phyloP scores from a whole-genome alignment of 2,797 vertebrate genomes.

The Halcyon leucocephala region DNA sequence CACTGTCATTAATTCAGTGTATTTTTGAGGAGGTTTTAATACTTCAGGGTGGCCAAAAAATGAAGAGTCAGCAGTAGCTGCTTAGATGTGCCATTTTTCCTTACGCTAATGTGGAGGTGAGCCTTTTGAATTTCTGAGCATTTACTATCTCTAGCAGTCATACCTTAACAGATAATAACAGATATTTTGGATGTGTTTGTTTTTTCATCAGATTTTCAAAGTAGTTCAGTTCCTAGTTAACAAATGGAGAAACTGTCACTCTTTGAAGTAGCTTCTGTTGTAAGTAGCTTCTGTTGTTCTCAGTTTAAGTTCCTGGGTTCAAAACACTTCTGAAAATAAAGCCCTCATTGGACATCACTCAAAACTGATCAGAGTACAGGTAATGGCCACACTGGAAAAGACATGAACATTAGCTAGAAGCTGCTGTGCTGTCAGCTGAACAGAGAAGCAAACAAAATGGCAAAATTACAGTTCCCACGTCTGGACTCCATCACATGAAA shows the following conservation, averaged over 20 bases:
- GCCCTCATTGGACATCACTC: accelerated
- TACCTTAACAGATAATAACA: not conserved
- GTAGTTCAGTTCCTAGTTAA: not conserved
- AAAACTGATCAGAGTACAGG: not conserved
- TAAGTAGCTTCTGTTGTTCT: not conserved
- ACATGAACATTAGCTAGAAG: not conserved
- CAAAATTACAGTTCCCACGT: not conserved
- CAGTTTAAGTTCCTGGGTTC: not conserved
- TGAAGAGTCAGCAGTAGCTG: not conserved
- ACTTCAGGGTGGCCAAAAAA: not conserved
- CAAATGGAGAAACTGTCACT: not conserved
- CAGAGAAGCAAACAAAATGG: not conserved
- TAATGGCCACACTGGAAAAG: not conserved
- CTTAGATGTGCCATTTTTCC: not conserved
- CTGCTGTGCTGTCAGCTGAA: not conserved
- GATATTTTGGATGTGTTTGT: not conserved
- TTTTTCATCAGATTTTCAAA: not conserved
- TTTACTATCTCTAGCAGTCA: not conserved
- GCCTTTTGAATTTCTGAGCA: not conserved
- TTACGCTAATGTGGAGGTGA: not conserved
- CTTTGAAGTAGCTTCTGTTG: not conserved
- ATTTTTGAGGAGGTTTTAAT: not conserved
- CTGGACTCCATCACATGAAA: not conserved
- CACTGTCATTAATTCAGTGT: not conserved
- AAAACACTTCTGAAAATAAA: not conserved